A percentile compares a stretch with the other conserved stretches of the same genome.
Evolutionary conservation across 2,888 invertebrate species (phyloP).

Genomic region (Zaprionus bogoriensis): DNA sequence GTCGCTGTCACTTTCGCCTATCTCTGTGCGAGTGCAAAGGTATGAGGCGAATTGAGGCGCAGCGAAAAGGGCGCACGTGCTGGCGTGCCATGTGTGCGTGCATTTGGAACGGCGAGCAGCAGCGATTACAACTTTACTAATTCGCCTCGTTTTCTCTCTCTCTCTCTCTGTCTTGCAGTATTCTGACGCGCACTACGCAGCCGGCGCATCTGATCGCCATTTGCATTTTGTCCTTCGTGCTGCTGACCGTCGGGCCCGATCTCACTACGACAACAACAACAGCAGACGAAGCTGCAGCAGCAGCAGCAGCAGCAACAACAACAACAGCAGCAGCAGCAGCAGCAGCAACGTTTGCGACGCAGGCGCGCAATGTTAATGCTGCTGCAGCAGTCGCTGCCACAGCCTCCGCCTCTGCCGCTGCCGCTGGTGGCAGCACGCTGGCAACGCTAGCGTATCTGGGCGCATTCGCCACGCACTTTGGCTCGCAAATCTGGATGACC

Average conservation of each 20-base stretch:
- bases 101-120: background rate
- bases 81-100: slow-evolving; percentile 3
- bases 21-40: slow-evolving; percentile 41
- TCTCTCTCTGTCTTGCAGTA: slow-evolving; percentile 83
- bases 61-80: slow-evolving; percentile 25
- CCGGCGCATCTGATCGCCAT: slow-evolving; percentile 90
- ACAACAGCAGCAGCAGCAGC: slow-evolving; percentile 29
- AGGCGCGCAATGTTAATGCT: slow-evolving; percentile 10
- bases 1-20: background rate
- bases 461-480: slow-evolving; percentile 91
- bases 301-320: slow-evolving; percentile 46
- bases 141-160: background rate
- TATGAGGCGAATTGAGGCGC: slow-evolving; percentile 52
- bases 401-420: slow-evolving; percentile 5
- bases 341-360: slow-evolving; percentile 34
- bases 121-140: slow-evolving; percentile 1
- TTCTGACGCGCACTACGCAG: slow-evolving; percentile 89
- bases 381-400: too few species aligned
- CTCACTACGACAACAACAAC: slow-evolving; percentile 61
- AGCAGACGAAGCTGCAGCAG: slow-evolving; percentile 10
- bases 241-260: slow-evolving; percentile 84
- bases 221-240: slow-evolving; percentile 85
- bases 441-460: slow-evolving; percentile 88
- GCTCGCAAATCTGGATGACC: slow-evolving; percentile 96
- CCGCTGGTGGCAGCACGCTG: slow-evolving; percentile 39